Evolutionary conservation across 1,140 invertebrate genomes (phyloP), one percentile per base, ranked within the genome.

Genomic region (Protaetia brevitarsis): DNA sequence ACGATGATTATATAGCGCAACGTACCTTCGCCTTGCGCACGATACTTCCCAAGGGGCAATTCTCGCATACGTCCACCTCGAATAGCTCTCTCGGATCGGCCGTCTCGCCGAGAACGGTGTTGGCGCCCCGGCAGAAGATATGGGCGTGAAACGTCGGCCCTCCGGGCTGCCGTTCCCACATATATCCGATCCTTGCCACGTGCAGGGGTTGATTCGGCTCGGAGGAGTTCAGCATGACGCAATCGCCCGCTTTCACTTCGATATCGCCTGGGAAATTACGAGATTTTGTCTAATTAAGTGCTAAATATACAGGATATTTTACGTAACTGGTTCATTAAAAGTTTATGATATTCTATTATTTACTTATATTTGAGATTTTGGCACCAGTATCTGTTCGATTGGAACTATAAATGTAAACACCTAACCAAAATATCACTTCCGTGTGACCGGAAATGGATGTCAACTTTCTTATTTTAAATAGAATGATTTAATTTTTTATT

Each of bases 51-150:
- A 77, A 63, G 26, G 73, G 75, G 36, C 71, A 71, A 67, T 76
- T 72, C 21, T 76, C 78, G 82, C 93, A 95, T 62, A 88, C 84
- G 73, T 93, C 86, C 1, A 86, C 82, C 23, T 88, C 73, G 80
- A 93, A 94, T 27, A 95, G 75, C 82, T 95, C 92, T 64, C 85
- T 79, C 0, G 88, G 86, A 79, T 93, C 87, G n/a, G 88, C 84
- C 0, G 89, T 89, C 79, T 94, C 90, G 1, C 90, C 91, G 16
- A 95, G 79, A 66, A 94, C 84, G 0, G 92, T 93, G 68, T 94
- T 90, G 60, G 79, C 84, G 1, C 89, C 88, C 71, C 90, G 83
- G 59, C 86, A 86, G 73, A 88, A 90, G 74, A 88, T 86, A 71
- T 87, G 83, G 6, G 84, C 86, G 78, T 92, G 90, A 71, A 88